These are phyloP conservation scores for Halcyon leucocephala DNA, from an alignment of 2,797 vertebrate species.

Conservation along the genomic window DNA sequence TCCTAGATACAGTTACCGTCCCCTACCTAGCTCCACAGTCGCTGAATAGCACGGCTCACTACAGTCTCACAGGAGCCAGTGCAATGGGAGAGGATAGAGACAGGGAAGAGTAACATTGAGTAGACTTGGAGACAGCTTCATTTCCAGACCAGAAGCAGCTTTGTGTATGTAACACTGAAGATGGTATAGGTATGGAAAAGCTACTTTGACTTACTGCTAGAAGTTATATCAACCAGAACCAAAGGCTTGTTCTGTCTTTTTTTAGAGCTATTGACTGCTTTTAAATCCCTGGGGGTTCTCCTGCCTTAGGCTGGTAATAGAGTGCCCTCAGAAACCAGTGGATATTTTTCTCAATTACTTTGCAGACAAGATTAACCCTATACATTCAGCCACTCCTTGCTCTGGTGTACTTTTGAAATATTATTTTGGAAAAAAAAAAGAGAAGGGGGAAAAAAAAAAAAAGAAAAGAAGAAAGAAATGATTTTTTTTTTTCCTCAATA, in stretches of 20 bases:
- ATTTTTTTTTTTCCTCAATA: background rate
- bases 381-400: background rate
- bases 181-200: background rate
- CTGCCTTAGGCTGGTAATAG: background rate
- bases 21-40: background rate
- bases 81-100: background rate
- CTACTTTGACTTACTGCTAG: background rate
- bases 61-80: background rate
- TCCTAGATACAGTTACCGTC: background rate
- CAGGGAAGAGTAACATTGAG: background rate
- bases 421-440: background rate
- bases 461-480: too few species aligned
- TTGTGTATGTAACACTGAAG: background rate
- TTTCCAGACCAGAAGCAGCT: background rate
- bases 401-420: background rate
- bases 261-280: slow-evolving; percentile 40
- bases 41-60: background rate
- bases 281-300: slow-evolving; percentile 17
- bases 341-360: slow-evolving; percentile 33
- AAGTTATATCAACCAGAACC: background rate
- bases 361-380: background rate
- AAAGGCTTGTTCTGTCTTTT: background rate
- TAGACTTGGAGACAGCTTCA: background rate
- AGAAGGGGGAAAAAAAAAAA: too few species aligned
- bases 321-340: background rate